Evolutionary conservation across 2,113 vertebrate species (phyloP), one percentile per base, ranked within the genome.

Genomic region (Cairina moschata): DNA sequence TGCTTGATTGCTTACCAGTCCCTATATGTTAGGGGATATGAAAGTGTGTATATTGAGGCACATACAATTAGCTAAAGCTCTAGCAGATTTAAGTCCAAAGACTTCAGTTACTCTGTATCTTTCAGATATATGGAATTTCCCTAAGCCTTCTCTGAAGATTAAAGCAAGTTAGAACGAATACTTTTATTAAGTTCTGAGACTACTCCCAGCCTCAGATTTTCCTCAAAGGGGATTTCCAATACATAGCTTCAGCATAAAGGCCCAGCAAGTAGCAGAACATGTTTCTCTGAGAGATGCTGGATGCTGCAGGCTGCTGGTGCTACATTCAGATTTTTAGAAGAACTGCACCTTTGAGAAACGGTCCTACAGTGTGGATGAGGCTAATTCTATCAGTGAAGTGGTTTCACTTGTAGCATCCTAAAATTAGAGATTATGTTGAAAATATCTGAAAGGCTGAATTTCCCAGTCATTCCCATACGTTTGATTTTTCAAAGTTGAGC

Each of bases 91-190:
- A 4, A 17, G 55, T 83, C 56, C 44, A 52, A 78, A 79, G 34
- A 21, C 20, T 65, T 73, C 4, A 54, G n/a, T 77, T 90, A 67
- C 25, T 79, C 38, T 52, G 4, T 77, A 29, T 28, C 40, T 79
- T 79, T 63, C 62, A 90, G 46, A 32, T n/a, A 34, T 56, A 31
- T 81, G 88, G 82, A 92, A 86, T 88, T 95, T 92, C 86, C 75
- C 67, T 87, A 32, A 63, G 6, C 36, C 8, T 73, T 44, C 58
- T 83, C 22, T 68, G 38, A 94, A 78, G 75, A 71, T 88, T 82
- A 93, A 90, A 75, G n/a, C 52, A 83, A 88, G 32, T 67, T 88
- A 76, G 88, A 90, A 73, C 46, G 77, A 88, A n/a, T 21, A 44
- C 48, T 72, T 72, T 20, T 22, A 50, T 90, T 90, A 78, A 78